A percentile compares a stretch with the other conserved stretches of the same genome.
Evolutionary conservation across 1,140 invertebrate genomes (phyloP).

Genomic region (Platorchestia sp.): DNA sequence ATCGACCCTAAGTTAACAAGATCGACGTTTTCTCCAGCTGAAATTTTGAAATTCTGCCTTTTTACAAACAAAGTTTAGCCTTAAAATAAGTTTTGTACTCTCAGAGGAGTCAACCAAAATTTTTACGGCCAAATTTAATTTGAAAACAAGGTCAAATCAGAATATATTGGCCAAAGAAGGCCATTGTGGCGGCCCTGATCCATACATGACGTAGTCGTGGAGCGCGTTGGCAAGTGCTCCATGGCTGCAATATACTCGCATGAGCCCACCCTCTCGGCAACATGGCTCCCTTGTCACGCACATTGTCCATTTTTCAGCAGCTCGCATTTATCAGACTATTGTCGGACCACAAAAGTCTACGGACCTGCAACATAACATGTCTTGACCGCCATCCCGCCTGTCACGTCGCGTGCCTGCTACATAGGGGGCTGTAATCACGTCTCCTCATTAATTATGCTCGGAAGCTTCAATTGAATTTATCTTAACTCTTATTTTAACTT

Average conservation of each 20-base stretch:
- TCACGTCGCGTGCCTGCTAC: not conserved
- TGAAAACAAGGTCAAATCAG: too few relatives aligned
- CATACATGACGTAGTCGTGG: not conserved
- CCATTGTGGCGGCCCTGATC: not conserved
- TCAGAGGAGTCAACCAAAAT: too few relatives aligned
- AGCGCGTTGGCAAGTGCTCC: not conserved
- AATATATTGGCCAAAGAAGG: too few relatives aligned
- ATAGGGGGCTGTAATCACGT: not conserved
- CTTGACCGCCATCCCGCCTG: conserved; percentile 3
- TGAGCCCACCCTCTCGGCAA: not conserved
- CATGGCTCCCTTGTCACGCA: conserved; percentile 16
- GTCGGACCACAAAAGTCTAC: conserved; percentile 31
- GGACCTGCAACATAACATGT: conserved; percentile 31
- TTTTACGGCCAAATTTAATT: too few relatives aligned
- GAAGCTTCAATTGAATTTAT: not conserved
- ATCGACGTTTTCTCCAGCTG: too few relatives aligned
- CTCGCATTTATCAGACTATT: conserved; percentile 30
- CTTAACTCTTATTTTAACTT: not conserved
- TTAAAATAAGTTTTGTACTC: too few relatives aligned
- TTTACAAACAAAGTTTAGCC: too few relatives aligned
- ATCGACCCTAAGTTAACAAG: too few relatives aligned
- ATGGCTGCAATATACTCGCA: not conserved
- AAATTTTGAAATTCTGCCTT: too few relatives aligned
- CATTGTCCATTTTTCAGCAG: conserved; percentile 16
- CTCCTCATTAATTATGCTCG: not conserved